phyloP scores from a whole-genome alignment of 1,140 invertebrate genomes.

The Periplaneta americana region DNA sequence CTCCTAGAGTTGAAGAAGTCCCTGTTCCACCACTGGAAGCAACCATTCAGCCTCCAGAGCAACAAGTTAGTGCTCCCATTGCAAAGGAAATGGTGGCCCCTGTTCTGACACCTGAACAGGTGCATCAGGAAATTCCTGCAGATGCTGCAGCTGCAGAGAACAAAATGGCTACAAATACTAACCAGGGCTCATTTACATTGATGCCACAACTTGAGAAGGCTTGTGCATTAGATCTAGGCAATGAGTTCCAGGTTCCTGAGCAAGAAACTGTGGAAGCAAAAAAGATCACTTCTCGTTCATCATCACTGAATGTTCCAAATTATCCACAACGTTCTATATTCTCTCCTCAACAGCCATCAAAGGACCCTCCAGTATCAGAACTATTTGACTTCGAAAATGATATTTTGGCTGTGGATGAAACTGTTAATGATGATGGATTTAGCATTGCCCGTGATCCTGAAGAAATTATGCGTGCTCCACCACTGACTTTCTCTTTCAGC shows the following conservation, averaged over 20 bases:
- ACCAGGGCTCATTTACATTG: not conserved
- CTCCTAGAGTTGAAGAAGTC: not conserved
- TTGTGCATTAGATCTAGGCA: not conserved
- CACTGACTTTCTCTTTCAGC: conserved; percentile 59
- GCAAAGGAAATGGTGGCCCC: not conserved
- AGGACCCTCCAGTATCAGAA: conserved; percentile 51
- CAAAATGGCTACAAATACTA: not conserved
- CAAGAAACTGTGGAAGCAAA: conserved; percentile 20
- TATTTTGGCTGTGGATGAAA: conserved; percentile 52
- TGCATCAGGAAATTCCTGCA: conserved; percentile 11
- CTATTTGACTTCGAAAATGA: conserved; percentile 63
- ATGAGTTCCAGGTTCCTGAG: conserved; percentile 17
- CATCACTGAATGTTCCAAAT: conserved; percentile 23
- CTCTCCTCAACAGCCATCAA: conserved; percentile 56
- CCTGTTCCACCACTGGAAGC: not conserved
- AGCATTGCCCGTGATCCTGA: conserved; percentile 53
- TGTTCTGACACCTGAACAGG: conserved; percentile 22
- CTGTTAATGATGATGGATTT: conserved; percentile 54
- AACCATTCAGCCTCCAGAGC: not conserved
- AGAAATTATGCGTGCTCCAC: conserved; percentile 40
- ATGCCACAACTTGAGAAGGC: conserved; percentile 1
- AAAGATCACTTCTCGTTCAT: conserved; percentile 24
- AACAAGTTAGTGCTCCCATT: not conserved
- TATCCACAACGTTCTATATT: conserved; percentile 58
- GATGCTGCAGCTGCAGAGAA: not conserved